Base-by-base conservation (phyloP, 2,888 invertebrate species). In the Nemotelus pantherinus region DNA sequence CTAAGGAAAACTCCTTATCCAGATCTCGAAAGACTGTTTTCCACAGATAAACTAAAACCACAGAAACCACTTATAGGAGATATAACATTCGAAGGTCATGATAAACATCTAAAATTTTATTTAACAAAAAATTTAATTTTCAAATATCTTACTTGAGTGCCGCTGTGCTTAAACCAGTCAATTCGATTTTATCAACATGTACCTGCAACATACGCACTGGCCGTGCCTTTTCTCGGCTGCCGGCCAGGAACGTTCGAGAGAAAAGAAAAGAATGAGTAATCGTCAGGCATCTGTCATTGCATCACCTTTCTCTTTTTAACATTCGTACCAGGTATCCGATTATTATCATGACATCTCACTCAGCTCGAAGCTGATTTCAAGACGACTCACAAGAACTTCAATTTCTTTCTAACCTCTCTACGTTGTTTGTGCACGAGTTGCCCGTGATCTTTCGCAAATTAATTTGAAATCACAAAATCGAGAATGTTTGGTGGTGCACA, bases 401-500 rank as follows among this genome's bases (percentile, higher is more conserved):
- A 10, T 7, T 4, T 2, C n/a, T 25, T 41, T 50, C 25, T 74
- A 74, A 74, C 74, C 74, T 74, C 74, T 60, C 48, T 43, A 60
- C 39, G 60, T 74, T 74, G 74, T 74, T 74, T 41, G 74, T 74
- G 74, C 74, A 74, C 74, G 74, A 74, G 74, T 74, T 43, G 7
- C 63, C 47, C 48, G 57, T 60, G 50, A 48, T 48, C 50, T 63
- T 10, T 10, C 7, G 39, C 10, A 60, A 25, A 74, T 60, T 57
- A 48, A 43, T 60, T 50, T 9, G 47, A 74, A 74, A 74, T 48
- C 10, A n/a, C 50, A 10, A 48, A 48, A 41, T 71, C n/a, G 6
- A 85, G 83, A 77, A 87, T 87, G 87, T 87, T 85, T 84, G 87
- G 87, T 82, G 92, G 94, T 86, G 91, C 93, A 84, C 91, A 91